Evolutionary conservation across 2,797 vertebrate species (phyloP), one percentile per base, ranked within the genome.

Genomic region (Notoglanidium macrostoma): DNA sequence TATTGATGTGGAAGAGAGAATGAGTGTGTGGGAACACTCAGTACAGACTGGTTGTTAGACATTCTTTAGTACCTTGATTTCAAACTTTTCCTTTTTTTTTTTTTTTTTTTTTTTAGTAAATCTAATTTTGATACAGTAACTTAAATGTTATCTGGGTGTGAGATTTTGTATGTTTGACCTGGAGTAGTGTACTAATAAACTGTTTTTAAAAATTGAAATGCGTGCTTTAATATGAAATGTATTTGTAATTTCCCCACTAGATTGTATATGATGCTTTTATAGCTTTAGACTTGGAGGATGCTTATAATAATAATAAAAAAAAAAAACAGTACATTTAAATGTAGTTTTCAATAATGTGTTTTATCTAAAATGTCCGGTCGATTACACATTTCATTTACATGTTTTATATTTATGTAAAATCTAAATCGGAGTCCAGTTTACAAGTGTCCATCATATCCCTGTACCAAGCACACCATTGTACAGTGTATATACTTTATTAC

Each of bases 171-270:
- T 85, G 82, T 89, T 54, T 87, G 32, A 70, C 15, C 49, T 61
- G 51, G 46, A 65, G 15, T 88, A 89, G 89, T 74, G 40, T 77
- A 76, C 77, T 55, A 91, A 91, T 91, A 91, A 91, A 91, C 82
- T 15, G 35, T 86, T 90, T 87, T 77, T 72, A 73, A 68, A 83
- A 44, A 40, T 59, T 12, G 21, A 77, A 46, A 8, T 72, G 49
- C 80, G 61, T 44, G 26, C 59, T 67, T 54, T 67, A 23, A 49
- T 51, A 51, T 67, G 40, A 49, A 54, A 19, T 51, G 6, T 15
- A 29, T 54, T 21, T 78, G n/a, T 54, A 23, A 55, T 57, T 78
- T 35, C 9, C 1, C 5, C 17, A 29, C 3, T 21, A 19, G 10
- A 3, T 77, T 32, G 51, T 9, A 32, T 49, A 29, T 54, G 17